Conservation (phyloP, 1,140 invertebrate species). For the Drosophila malerkotliana region DNA sequence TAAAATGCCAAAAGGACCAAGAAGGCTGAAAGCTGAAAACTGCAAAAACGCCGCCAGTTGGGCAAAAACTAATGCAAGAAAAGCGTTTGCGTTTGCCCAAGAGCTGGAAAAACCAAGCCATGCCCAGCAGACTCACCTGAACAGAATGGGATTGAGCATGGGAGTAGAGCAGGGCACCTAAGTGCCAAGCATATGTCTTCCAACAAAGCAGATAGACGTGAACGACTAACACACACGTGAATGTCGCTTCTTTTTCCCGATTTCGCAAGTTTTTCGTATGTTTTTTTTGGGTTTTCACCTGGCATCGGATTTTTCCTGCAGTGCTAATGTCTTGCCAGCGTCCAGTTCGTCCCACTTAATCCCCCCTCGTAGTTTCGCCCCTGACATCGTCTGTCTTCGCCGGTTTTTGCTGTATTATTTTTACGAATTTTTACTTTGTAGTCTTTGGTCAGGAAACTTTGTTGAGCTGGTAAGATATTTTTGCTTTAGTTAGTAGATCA, state of each 20-base stretch:
- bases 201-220: conserved; percentile 46
- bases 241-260: conserved; percentile 31
- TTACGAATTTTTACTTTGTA: conserved; percentile 22
- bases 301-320: conserved; percentile 38
- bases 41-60: conserved; percentile 39
- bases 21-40: conserved; percentile 9
- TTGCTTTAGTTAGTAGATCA: conserved; percentile 22
- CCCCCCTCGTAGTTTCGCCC: not conserved
- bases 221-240: conserved; percentile 27
- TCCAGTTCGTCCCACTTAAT: conserved; percentile 24
- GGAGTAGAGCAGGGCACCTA: conserved; percentile 48
- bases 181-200: conserved; percentile 74
- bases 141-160: conserved; percentile 2
- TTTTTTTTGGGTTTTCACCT: conserved; percentile 16
- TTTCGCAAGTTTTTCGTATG: conserved; percentile 39
- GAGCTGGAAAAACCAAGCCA: conserved; percentile 32
- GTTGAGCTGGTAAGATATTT: conserved; percentile 28
- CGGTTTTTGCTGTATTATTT: conserved; percentile 26
- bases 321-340: conserved; percentile 40
- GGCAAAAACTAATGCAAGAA: conserved; percentile 45
- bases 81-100: conserved; percentile 40
- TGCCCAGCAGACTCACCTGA: conserved; percentile 11
- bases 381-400: conserved; percentile 1
- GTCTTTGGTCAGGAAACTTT: conserved; percentile 28
- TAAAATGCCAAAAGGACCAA: conserved; percentile 27